These are phyloP conservation scores for Platynereis dumerilii DNA, from an alignment of 2,888 invertebrate species.

Conservation along the genomic window DNA sequence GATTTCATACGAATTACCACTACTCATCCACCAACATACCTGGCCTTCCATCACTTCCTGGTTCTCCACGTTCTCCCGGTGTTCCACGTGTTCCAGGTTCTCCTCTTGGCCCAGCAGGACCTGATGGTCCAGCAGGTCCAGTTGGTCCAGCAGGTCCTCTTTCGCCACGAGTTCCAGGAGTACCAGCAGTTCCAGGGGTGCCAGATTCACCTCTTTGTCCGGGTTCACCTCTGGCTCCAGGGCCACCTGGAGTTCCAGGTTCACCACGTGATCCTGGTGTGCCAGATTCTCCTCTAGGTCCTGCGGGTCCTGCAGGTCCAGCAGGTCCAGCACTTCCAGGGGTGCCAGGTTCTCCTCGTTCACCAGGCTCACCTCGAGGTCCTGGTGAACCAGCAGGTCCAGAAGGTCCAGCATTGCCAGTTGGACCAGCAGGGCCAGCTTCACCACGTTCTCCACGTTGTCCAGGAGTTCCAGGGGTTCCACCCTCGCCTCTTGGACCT, in stretches of 20 bases:
- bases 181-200: constrained; percentile 20
- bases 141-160: constrained; percentile 30
- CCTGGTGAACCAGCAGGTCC: constrained; percentile 14
- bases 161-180: constrained; percentile 26
- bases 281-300: constrained; percentile 38
- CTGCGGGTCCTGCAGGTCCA: constrained; percentile 7
- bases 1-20: background rate
- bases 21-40: constrained; percentile 3
- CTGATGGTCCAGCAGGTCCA: constrained; percentile 27
- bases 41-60: constrained; percentile 30
- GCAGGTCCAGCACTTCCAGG: constrained; percentile 28
- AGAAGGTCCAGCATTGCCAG: constrained; percentile 27
- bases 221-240: constrained; percentile 20
- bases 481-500: constrained; percentile 24
- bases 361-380: constrained; percentile 1
- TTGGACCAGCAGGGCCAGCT: constrained; percentile 7
- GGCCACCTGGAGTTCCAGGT: constrained; percentile 24
- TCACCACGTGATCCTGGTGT: constrained; percentile 21
- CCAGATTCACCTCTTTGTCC: constrained; percentile 10
- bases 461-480: constrained; percentile 27
- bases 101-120: constrained; percentile 27
- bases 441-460: constrained; percentile 24
- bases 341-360: constrained; percentile 26
- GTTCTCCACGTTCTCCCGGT: constrained; percentile 22
- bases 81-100: constrained; percentile 28